Base-by-base conservation (phyloP, 1,140 invertebrate species). In the Venturia canescens region DNA sequence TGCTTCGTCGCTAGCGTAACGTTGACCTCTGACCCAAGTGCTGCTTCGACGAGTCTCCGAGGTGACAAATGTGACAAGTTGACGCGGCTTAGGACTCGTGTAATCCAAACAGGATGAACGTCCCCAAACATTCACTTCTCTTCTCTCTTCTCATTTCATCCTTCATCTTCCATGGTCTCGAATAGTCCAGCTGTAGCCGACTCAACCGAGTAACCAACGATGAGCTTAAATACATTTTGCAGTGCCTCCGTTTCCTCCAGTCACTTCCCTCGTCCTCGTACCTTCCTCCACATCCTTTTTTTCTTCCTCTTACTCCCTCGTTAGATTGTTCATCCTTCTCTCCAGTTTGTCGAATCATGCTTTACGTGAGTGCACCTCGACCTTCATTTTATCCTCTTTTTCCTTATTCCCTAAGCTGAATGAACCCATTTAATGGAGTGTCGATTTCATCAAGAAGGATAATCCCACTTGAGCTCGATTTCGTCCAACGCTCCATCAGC, bases 41-140 rank as follows among this genome's bases (percentile, higher is more conserved):
- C 53, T 60, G 72, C 72, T 63, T 44, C 53, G 34, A 16, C 48
- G 53, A 60, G 26, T 50, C 48, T 31, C 15, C 83, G 67, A 75
- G 48, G 60, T 78, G 82, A 84, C 84, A 84, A 87, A 84, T 82
- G 78, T 83, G 79, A 86, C 83, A 80, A 87, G 85, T 88, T 86
- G 87, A 87, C 85, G 85, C 80, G 79, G 79, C 80, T 87, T 88
- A 84, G 79, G 16, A 63, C 77, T 34, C 21, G 26, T 70, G 82
- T 85, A 87, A 89, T 86, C 85, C 85, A 44, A 50, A 23, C 53
- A 53, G 76, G 76, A 69, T 81, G 63, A 79, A 77, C 75, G 79
- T 60, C 71, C 66, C 71, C 78, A 1, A 31, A 27, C 66, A 26
- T 69, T 34, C 29, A 31, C 29, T 23, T n/a, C 66, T 18, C 7